A percentile compares a stretch with the other conserved stretches of the same genome.
These are phyloP conservation scores for Triplophysa siluroides DNA, from an alignment of 2,113 vertebrate species.

Conservation along the genomic window DNA sequence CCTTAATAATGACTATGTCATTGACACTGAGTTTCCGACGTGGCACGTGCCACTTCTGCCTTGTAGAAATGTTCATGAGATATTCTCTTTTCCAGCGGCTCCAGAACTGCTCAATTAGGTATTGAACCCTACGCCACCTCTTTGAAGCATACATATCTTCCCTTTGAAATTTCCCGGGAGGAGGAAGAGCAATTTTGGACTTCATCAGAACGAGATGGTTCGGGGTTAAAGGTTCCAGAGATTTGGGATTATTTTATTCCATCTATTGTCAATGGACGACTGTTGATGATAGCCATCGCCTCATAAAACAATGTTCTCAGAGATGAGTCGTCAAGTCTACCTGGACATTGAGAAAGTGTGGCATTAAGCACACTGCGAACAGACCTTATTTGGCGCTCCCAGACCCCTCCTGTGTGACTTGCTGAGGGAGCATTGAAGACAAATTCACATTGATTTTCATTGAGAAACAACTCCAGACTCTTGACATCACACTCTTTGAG, in stretches of 20 bases:
- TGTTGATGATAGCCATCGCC: not conserved
- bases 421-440: not conserved
- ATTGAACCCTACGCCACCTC: not conserved
- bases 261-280: not conserved
- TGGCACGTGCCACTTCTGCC: constrained; percentile 44
- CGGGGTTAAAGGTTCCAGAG: not conserved
- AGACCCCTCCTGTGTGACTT: not conserved
- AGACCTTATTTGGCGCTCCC: constrained; percentile 8
- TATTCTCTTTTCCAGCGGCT: constrained; percentile 11
- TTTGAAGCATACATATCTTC: constrained; percentile 10
- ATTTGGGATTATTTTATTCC: not conserved
- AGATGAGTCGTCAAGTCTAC: constrained; percentile 5
- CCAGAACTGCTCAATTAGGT: not conserved
- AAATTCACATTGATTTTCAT: not conserved
- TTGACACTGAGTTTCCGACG: constrained; percentile 26
- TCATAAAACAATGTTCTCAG: not conserved
- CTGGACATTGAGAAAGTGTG: not conserved
- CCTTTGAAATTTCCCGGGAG: not conserved
- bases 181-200: not conserved
- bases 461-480: too few species aligned
- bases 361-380: not conserved
- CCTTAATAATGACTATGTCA: constrained; percentile 44
- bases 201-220: constrained; percentile 7
- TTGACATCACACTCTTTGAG: not conserved
- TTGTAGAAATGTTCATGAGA: constrained; percentile 27